Conservation (phyloP, 2,113 vertebrate species). For the Corapipo altera region DNA sequence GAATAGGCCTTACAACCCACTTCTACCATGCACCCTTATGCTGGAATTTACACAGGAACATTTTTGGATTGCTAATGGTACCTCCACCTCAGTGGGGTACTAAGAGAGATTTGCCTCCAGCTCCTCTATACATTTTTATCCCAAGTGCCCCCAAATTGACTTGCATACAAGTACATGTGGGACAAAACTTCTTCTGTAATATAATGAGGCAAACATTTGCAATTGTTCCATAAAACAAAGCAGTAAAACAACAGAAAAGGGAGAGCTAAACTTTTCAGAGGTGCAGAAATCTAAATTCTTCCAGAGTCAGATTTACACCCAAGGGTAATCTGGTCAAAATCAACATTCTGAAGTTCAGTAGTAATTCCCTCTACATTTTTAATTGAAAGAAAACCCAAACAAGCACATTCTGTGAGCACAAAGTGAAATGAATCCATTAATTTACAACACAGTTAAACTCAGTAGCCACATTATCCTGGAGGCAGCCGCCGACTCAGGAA, state of each 20-base stretch:
- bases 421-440: slow-evolving; percentile 35
- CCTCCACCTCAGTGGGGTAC: neutral
- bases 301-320: neutral
- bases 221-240: neutral
- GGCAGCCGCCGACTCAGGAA: slow-evolving; percentile 12
- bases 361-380: neutral
- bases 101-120: neutral
- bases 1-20: neutral
- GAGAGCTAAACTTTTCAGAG: neutral
- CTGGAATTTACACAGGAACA: neutral
- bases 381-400: neutral
- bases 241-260: neutral
- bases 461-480: slow-evolving; percentile 13
- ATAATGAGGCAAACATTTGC: neutral
- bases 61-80: neutral
- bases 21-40: neutral
- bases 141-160: neutral
- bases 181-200: neutral
- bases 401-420: neutral
- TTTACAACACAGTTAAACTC: neutral
- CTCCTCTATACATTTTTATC: neutral
- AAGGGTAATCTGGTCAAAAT: neutral
- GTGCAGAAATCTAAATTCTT: neutral
- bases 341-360: neutral
- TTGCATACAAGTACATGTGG: neutral